phyloP scores from a whole-genome alignment of 2,888 invertebrate species.

The Lutraria lutraria region DNA sequence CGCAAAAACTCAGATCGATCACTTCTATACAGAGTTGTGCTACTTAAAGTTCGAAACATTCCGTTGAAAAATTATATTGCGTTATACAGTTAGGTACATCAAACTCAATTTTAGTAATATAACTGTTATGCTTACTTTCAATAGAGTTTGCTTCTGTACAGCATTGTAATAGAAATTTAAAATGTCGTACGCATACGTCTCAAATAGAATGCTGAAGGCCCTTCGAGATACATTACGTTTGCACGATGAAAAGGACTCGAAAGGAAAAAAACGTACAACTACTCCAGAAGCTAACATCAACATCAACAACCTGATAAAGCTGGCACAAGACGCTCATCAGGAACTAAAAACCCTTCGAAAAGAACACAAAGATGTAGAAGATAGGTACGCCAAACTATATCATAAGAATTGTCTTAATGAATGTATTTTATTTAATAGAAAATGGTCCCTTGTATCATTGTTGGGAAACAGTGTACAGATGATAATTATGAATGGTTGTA shows the following conservation, averaged over 20 bases:
- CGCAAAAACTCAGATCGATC: too few relatives aligned
- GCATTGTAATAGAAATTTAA: too few relatives aligned
- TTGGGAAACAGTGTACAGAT: too few relatives aligned
- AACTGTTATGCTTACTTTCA: background rate
- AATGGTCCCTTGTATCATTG: too few relatives aligned
- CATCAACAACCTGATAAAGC: background rate
- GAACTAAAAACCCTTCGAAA: background rate
- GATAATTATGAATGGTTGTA: too few relatives aligned
- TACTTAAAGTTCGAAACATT: too few relatives aligned
- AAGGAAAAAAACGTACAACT: background rate
- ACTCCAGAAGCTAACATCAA: background rate
- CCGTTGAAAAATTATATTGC: too few relatives aligned
- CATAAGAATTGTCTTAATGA: too few relatives aligned
- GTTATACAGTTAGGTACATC: too few relatives aligned
- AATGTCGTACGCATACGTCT: background rate
- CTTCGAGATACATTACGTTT: background rate
- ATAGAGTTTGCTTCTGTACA: background rate
- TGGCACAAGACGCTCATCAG: background rate
- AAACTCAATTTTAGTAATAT: too few relatives aligned
- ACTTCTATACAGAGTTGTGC: too few relatives aligned
- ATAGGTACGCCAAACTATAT: background rate
- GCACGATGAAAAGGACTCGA: background rate
- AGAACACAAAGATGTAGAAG: background rate
- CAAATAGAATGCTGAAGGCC: background rate
- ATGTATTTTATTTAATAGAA: too few relatives aligned